Base-by-base conservation (phyloP, 2,888 invertebrate genomes). In the Orthonevra nobilis region DNA sequence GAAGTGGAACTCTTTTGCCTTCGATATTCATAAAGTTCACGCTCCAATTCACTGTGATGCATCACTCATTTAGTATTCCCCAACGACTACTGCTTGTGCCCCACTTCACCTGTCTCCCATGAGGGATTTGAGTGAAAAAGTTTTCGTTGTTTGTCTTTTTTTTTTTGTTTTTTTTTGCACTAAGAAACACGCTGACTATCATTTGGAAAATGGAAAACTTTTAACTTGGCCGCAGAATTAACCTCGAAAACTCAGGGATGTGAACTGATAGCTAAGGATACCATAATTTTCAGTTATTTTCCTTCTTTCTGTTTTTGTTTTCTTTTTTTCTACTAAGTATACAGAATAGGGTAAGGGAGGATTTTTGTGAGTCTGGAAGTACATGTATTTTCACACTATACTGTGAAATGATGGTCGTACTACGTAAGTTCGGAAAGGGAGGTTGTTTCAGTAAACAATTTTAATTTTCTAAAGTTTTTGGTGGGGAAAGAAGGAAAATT, bases 191-290 rank as follows among this genome's bases (percentile, higher is more conserved):
- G 26, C 52, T 77, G 64, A 72, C 50, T 73, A 79, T 79, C 73
- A 68, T 79, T 79, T 73, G 73, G 60, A 79, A 79, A 79, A 73
- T 73, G 73, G 54, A 68, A 79, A 79, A 79, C 64, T 79, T 79
- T 73, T 79, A 73, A 79, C 79, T 73, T 79, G 66, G 66, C 79
- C 79, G 56, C 73, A 68, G 38, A 73, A 66, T 79, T 66, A 79
- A 79, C 66, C 74, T 73, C 44, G 42, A 68, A 66, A 72, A 79
- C 66, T 15, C 61, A 23, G 3, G 23, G 40, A 66, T 28, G 61
- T 66, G 61, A 79, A 48, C 54, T 73, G 66, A 73, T 66, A 73
- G 73, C 64, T 61, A 56, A 66, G 56, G 60, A 73, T 79, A 63
- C 56, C 50, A 73, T 79, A 38, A 63, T 75, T 74, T 68, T 58